Evolutionary conservation across 1,140 invertebrate genomes (phyloP).

Genomic region (Anadara kagoshimensis): DNA sequence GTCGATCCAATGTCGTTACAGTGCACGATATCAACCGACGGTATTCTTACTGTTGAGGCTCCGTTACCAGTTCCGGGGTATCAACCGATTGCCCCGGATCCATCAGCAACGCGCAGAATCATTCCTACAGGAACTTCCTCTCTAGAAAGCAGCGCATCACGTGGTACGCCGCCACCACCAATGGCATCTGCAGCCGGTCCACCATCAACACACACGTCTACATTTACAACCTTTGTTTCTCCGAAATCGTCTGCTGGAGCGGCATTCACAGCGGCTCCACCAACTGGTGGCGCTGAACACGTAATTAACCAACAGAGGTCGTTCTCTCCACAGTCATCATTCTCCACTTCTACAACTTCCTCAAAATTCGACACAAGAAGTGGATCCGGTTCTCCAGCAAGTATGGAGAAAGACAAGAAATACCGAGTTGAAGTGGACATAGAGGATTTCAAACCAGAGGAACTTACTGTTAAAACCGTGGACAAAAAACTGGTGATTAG

Average conservation of each 20-base stretch:
- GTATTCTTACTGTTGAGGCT: slow-evolving; percentile 66
- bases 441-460: slow-evolving; percentile 69
- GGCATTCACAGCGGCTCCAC: slow-evolving; percentile 2
- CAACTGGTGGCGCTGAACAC: slow-evolving; percentile 8
- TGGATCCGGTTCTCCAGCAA: slow-evolving; percentile 29
- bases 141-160: slow-evolving; percentile 32
- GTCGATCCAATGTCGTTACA: slow-evolving; percentile 66
- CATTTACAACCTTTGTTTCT: slow-evolving; percentile 53
- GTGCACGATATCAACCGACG: slow-evolving; percentile 68
- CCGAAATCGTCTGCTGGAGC: slow-evolving; percentile 16
- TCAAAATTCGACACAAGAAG: slow-evolving; percentile 35
- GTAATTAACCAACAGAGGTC: neutral
- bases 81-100: slow-evolving; percentile 47
- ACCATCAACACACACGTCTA: slow-evolving; percentile 43
- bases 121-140: slow-evolving; percentile 31
- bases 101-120: slow-evolving; percentile 33
- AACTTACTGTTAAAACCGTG: slow-evolving; percentile 69
- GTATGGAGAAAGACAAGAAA: slow-evolving; percentile 53
- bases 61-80: slow-evolving; percentile 61
- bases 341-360: slow-evolving; percentile 33
- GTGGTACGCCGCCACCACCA: slow-evolving; percentile 31
- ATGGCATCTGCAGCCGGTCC: slow-evolving; percentile 22
- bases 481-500: slow-evolving; percentile 66
- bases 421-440: slow-evolving; percentile 68
- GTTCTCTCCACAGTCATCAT: slow-evolving; percentile 2